Evolutionary conservation across 2,113 vertebrate genomes (phyloP).

Genomic region (Chroicocephalus ridibundus): DNA sequence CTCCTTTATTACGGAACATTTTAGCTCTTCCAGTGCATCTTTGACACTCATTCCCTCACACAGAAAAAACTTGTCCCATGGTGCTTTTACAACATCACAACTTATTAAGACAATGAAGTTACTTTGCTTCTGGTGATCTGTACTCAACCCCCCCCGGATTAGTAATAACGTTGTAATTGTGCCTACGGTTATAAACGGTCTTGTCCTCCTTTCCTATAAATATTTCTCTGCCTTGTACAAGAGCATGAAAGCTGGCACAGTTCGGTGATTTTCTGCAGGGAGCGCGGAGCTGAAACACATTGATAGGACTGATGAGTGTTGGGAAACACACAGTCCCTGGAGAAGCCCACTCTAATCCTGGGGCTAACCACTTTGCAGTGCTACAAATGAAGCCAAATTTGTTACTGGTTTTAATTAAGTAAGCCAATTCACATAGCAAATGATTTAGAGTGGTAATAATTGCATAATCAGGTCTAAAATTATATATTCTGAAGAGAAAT

Average conservation of each 20-base stretch:
- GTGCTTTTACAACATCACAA: neutral
- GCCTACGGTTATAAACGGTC: neutral
- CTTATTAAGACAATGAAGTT: neutral
- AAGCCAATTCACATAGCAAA: neutral
- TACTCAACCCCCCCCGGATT: neutral
- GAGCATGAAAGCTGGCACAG: neutral
- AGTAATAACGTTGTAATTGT: neutral
- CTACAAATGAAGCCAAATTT: neutral
- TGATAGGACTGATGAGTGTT: neutral
- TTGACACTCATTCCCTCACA: neutral
- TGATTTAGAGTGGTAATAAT: neutral
- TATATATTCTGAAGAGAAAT: neutral
- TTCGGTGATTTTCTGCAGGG: neutral
- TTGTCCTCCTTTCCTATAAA: neutral
- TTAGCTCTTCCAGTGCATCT: neutral
- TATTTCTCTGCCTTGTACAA: neutral
- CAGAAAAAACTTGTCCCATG: neutral
- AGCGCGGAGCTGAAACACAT: neutral
- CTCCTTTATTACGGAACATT: neutral
- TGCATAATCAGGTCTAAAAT: slow-evolving; percentile 16
- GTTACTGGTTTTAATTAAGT: neutral
- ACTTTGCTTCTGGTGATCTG: neutral
- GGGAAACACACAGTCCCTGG: neutral
- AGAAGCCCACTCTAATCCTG: neutral
- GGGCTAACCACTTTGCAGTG: neutral